phyloP scores from a whole-genome alignment of 2,797 vertebrate species.

The Thunnus albacares region DNA sequence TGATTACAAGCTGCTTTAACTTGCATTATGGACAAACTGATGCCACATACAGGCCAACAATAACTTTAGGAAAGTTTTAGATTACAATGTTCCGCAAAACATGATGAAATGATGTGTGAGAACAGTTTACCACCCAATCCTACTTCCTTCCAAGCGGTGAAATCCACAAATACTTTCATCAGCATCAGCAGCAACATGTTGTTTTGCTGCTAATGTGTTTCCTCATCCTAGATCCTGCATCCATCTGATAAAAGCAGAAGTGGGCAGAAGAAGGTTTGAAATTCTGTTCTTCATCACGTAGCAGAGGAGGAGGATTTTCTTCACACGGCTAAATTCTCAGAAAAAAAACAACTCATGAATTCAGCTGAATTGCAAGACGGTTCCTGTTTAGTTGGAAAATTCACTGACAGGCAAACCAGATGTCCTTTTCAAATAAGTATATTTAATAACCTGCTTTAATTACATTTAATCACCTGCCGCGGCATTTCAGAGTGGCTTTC shows the following conservation, averaged over 20 bases:
- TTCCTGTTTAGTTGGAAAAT: not conserved
- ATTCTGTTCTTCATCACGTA: not conserved
- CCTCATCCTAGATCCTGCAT: no score
- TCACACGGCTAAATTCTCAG: not conserved
- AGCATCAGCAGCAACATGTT: not conserved
- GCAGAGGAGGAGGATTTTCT: not conserved
- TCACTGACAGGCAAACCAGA: not conserved
- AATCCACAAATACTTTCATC: not conserved
- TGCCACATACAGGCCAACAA: not conserved
- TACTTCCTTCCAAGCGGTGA: conserved; percentile 9
- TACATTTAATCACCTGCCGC: not conserved
- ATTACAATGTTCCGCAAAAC: not conserved
- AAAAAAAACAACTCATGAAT: not conserved
- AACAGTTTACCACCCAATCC: not conserved
- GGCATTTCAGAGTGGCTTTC: not conserved
- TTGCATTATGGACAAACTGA: not conserved
- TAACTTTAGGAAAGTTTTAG: not conserved
- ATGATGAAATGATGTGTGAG: not conserved
- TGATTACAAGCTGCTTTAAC: not conserved
- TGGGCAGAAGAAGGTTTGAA: not conserved
- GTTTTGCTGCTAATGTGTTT: not conserved
- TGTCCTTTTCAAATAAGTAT: not conserved
- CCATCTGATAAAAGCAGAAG: not conserved
- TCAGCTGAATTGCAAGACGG: not conserved
- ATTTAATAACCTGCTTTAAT: not conserved